Base-by-base conservation (phyloP, 2,113 vertebrate species). In the Tupaia tana region DNA sequence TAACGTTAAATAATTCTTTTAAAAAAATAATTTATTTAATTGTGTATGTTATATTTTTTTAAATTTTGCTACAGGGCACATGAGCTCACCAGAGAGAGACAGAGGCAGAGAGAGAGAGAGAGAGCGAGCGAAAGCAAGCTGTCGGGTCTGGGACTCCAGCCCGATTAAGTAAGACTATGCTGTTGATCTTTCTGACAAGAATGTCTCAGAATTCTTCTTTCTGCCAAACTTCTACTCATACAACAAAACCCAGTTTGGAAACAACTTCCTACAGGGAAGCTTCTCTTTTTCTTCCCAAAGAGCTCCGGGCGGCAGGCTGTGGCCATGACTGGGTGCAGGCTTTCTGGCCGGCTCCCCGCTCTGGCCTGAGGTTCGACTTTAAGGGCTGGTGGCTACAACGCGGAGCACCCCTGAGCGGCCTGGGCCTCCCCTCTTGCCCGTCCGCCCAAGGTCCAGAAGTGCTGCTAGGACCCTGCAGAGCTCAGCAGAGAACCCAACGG, bases 161-260 rank as follows among this genome's bases (percentile, higher is more conserved):
- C 1, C 6, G 15, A 25, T 13, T 82, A 9, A 69, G n/a, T n/a
- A 73, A 84, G 20, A 1, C 8, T 24, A 20, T 16, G 2, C 82
- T 71, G 71, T 79, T 79, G 58, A 73, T 73, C 66, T 81, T 94
- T 96, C 75, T 81, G 63, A 80, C 58, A 75, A 31, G 25, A 63
- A n/a, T n/a, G 20, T 0, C 56, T 43, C 67, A 43, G 43, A 43
- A 43, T 43, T 43, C 43, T 86, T 73, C 43, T 34, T 59, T 15
- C 61, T 52, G 10, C 22, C 31, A 64, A 96, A 92, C 54, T 94
- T 78, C 34, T 96, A 89, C 31, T 83, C 52, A 56, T 15, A 61
- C 14, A 70, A 10, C 58, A 89, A 95, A 97, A 89, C 61, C 25
- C 74, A 89, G 18, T 12, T 77, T 59, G 73, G 74, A 75, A 24